Conservation (phyloP, 2,113 vertebrate species). For the Rhagologus leucostigma region DNA sequence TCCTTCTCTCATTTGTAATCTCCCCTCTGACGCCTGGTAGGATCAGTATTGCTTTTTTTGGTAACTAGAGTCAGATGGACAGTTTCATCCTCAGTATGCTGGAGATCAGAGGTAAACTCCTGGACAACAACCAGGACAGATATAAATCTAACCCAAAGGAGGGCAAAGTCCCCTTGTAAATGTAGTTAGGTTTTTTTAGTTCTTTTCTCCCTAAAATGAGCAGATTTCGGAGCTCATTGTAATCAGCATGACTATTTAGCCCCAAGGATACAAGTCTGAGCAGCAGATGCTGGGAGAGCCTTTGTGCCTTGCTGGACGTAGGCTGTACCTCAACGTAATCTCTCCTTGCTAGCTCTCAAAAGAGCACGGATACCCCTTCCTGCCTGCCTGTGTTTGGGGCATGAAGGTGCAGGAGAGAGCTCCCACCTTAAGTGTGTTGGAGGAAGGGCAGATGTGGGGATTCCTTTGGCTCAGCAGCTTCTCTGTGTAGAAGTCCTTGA, state of each 20-base stretch:
- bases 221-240: background rate
- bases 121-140: background rate
- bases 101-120: background rate
- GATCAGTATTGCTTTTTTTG: background rate
- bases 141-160: background rate
- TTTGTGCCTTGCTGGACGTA: background rate
- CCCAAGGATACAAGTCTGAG: background rate
- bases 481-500: background rate
- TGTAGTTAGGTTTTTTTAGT: background rate
- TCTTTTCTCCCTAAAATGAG: background rate
- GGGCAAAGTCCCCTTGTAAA: background rate
- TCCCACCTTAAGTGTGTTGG: accelerated
- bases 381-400: background rate
- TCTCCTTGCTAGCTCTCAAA: background rate
- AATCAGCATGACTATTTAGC: background rate
- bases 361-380: background rate
- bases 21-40: background rate
- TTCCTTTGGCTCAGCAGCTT: background rate
- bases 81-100: background rate
- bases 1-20: conserved; percentile 35
- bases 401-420: background rate
- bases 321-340: background rate
- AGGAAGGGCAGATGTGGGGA: background rate
- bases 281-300: background rate
- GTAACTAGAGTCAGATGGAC: conserved; percentile 32